Evolutionary conservation across 30 jellyfish, hydroid and myxozoan genomes (phyloP), one percentile per base, ranked within the genome.

Genomic region (Phacellophora camtschatica): DNA sequence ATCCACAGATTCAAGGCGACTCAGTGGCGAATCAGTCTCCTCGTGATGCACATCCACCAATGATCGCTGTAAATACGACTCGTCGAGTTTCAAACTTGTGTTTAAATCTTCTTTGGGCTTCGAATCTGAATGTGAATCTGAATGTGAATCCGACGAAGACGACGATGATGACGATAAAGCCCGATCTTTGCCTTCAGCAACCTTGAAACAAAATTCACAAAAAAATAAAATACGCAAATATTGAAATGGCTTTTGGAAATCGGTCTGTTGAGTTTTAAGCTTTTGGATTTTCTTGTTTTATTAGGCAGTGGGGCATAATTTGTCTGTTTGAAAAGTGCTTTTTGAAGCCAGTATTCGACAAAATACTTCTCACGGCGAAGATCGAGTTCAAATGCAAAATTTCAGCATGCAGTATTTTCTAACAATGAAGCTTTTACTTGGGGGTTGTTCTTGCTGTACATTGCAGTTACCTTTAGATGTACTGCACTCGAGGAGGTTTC

Each of bases 81-180:
- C 90, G 23, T 77, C 90, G 33, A 77, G 82, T 50, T 63, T 61
- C 28, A 77, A 6, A 65, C 90, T 77, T 61, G 90, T 5, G 35
- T 61, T 59, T 33, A 77, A 45, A 0, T 77, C 82, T 28, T 28
- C 74, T 39, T 77, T 63, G 2, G 35, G 43, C 6, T 32, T 15
- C 54, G 55, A 23, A 22, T 49, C 55, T 10, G 43, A 34, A 13
- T 53, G 20, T 7, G 74, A 53, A 8, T 55, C 39, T 39, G 88
- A 57, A 5, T 57, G 34, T 24, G 75, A 59, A n/a, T n/a, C n/a
- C 43, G 68, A 75, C 45, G 59, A 41, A n/a, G 56, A 42, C 12
- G 67, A 23, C 66, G 65, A 28, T 10, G 86, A 55, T 36, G 58
- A 50, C 29, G 78, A 64, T 2, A 64, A 18, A 25, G 75, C 83